Base-by-base conservation (phyloP, 2,888 invertebrate species). In the Aleiodes leptofemur region DNA sequence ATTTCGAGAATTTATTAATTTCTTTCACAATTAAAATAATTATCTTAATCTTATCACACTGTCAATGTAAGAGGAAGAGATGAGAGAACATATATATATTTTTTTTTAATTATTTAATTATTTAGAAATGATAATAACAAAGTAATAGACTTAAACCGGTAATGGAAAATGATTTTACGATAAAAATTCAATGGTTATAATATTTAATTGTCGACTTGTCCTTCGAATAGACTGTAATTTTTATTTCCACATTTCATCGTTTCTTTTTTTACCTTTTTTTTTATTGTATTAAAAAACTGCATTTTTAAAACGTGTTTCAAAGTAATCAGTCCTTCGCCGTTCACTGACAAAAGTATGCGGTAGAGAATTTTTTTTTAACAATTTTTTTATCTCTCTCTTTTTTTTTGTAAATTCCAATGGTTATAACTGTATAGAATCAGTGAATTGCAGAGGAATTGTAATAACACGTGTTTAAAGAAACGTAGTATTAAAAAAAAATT, bases 371-470 rank as follows among this genome's bases (percentile, higher is more conserved):
- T 43, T 43, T 43, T 43, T 43, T 43, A 9, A 43, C 3, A 31
- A 31, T 31, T 31, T 31, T 31, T 31, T 5, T 4, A 31, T 31
- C n/a, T n/a, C n/a, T 43, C 3, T 43, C 7, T 43, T 43, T 43
- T 43, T 43, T 9, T 43, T 16, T 16, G 16, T 48, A 64, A 64
- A 64, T 48, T 64, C 48, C 64, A 8, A 9, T 13, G 64, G 14
- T 43, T 43, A 43, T 64, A 64, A 64, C 64, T 43, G 64, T 64
- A 48, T 38, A 64, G 64, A 64, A 64, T 64, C 64, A 23, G 64
- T 16, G 23, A 48, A 64, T 48, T 64, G 48, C 48, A 64, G 23
- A 43, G 64, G 11, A 14, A 31, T 38, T 14, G 64, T 64, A 64
- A 64, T 64, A 43, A 64, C 64, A 64, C 64, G 64, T 64, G 43